Conservation (phyloP, 2,797 vertebrate genomes). For the Gallinago nigripennis region DNA sequence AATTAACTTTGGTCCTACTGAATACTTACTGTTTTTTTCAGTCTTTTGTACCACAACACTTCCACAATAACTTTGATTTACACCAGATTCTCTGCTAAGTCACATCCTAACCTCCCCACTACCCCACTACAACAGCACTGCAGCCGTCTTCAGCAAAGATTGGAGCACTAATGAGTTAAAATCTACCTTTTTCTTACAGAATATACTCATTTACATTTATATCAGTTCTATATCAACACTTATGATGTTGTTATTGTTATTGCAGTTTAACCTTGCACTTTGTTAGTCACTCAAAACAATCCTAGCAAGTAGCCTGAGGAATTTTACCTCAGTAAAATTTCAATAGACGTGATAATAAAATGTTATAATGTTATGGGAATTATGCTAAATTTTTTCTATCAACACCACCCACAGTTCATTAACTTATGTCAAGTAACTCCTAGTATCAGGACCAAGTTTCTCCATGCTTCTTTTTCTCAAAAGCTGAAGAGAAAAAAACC, state of each 20-base stretch:
- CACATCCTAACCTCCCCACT: not conserved
- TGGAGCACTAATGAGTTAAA: not conserved
- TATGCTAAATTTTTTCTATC: not conserved
- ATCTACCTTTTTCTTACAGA: not conserved
- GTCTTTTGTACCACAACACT: not conserved
- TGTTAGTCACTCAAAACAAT: not conserved
- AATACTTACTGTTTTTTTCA: not conserved
- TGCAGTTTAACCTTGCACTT: not conserved
- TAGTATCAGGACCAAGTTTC: not conserved
- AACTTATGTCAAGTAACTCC: not conserved
- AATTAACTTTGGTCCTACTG: not conserved
- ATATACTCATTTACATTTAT: not conserved
- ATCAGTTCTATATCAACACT: not conserved
- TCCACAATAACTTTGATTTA: not conserved
- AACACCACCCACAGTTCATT: not conserved
- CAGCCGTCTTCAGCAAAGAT: not conserved
- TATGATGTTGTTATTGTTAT: not conserved
- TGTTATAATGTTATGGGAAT: not conserved
- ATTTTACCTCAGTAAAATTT: not conserved
- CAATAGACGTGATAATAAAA: not conserved
- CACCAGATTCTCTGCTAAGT: not conserved
- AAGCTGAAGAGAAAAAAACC: accelerated
- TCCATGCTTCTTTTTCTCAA: not conserved
- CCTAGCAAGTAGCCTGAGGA: not conserved
- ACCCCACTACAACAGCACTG: not conserved